phyloP scores from a whole-genome alignment of 2,797 vertebrate species.

The Mus minutoides region DNA sequence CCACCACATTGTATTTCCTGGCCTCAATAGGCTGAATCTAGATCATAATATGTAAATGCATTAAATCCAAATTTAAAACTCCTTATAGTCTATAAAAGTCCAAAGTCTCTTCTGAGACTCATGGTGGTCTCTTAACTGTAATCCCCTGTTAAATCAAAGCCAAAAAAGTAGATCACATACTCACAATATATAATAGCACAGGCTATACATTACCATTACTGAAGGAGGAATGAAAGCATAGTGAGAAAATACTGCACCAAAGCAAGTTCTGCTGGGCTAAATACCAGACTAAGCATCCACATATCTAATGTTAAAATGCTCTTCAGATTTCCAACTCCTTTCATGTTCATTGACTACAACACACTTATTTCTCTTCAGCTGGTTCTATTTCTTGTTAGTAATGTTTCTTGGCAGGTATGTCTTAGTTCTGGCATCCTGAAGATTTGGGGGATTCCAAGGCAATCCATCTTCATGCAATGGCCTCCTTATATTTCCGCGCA shows the following conservation, averaged over 20 bases:
- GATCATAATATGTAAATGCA: neutral
- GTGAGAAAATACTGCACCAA: neutral
- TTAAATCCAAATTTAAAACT: neutral
- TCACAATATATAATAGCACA: neutral
- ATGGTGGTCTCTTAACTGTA: neutral
- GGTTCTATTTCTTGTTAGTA: neutral
- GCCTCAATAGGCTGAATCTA: neutral
- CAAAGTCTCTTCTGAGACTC: neutral
- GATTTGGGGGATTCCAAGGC: neutral
- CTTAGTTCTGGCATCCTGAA: neutral
- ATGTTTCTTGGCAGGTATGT: neutral
- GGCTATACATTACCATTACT: no score
- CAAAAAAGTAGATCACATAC: neutral
- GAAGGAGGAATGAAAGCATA: neutral
- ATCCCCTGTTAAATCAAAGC: neutral
- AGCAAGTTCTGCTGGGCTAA: neutral
- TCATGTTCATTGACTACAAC: neutral
- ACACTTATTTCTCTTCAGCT: neutral
- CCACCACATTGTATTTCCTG: neutral
- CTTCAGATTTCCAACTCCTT: neutral
- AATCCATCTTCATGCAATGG: neutral
- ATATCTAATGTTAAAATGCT: neutral
- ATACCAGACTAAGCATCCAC: neutral
- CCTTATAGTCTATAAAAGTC: neutral
- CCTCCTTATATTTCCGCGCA: neutral